These are phyloP conservation scores for Rallus limicola DNA, from an alignment of 2,113 vertebrate species.

Conservation along the genomic window DNA sequence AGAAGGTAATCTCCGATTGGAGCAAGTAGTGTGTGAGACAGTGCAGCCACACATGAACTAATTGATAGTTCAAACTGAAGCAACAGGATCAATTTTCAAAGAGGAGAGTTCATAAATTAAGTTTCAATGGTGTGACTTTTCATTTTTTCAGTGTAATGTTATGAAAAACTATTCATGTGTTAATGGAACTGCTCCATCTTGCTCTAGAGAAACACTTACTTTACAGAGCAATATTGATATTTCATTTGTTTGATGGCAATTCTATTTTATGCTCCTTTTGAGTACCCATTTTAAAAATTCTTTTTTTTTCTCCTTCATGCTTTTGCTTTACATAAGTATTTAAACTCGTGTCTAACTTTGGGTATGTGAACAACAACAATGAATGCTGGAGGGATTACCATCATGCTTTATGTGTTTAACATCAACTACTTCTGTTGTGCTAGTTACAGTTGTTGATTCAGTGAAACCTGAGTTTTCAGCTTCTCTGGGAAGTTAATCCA, in stretches of 20 bases:
- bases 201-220: neutral
- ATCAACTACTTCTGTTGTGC: neutral
- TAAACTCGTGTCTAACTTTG: neutral
- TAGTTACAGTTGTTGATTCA: neutral
- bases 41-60: neutral
- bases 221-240: slow-evolving; percentile 1
- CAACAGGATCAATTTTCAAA: neutral
- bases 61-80: neutral
- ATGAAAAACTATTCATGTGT: neutral
- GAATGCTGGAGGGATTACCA: neutral
- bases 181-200: neutral
- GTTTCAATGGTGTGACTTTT: neutral
- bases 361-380: neutral
- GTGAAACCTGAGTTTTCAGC: neutral
- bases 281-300: neutral
- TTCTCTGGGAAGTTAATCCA: slow-evolving; percentile 7
- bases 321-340: neutral
- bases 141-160: neutral
- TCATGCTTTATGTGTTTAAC: neutral
- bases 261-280: neutral
- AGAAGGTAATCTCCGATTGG: neutral
- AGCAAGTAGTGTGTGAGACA: neutral
- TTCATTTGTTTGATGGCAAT: neutral
- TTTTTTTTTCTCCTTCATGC: neutral
- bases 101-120: neutral